Conservation (phyloP, 2,888 invertebrate genomes). For the Phlogophora meticulosa region DNA sequence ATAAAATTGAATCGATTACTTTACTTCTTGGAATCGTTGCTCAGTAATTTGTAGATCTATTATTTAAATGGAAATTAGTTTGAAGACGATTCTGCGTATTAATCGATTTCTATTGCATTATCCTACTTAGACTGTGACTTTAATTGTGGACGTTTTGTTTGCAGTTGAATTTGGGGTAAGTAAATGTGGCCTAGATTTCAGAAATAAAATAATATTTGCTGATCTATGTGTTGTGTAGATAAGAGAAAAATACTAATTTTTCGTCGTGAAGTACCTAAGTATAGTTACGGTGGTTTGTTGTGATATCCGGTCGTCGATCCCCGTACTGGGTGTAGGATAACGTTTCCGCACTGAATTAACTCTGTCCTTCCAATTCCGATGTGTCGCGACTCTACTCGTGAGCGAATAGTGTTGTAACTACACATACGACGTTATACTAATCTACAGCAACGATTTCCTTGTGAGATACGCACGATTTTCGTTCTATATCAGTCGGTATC, state of each 20-base stretch:
- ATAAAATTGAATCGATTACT: slow-evolving; percentile 75
- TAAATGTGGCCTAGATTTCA: slow-evolving; percentile 42
- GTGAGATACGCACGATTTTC: slow-evolving; percentile 37
- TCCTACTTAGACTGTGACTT: slow-evolving; percentile 9
- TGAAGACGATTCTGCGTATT: slow-evolving; percentile 58
- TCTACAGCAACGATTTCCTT: slow-evolving; percentile 33
- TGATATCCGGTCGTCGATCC: slow-evolving; percentile 79
- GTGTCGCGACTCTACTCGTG: slow-evolving; percentile 58
- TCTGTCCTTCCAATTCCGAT: slow-evolving; percentile 78
- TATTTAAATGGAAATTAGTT: slow-evolving; percentile 75
- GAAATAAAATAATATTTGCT: slow-evolving; percentile 21
- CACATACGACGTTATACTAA: slow-evolving; percentile 18
- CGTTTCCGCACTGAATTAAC: slow-evolving; percentile 79
- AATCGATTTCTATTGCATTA: slow-evolving; percentile 53
- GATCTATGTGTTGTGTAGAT: slow-evolving; percentile 27
- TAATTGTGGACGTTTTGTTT: slow-evolving; percentile 31
- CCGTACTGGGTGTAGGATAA: slow-evolving; percentile 72
- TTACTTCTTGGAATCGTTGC: slow-evolving; percentile 70
- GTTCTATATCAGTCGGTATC: slow-evolving; percentile 25
- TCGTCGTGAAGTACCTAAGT: slow-evolving; percentile 6
- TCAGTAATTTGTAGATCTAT: slow-evolving; percentile 75
- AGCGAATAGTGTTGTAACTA: slow-evolving; percentile 41
- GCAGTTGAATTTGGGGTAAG: slow-evolving; percentile 31
- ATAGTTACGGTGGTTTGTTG: slow-evolving; percentile 60
- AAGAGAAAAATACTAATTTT: slow-evolving; percentile 33